Conservation (phyloP, 2,888 invertebrate species). For the Chesias legatella region DNA sequence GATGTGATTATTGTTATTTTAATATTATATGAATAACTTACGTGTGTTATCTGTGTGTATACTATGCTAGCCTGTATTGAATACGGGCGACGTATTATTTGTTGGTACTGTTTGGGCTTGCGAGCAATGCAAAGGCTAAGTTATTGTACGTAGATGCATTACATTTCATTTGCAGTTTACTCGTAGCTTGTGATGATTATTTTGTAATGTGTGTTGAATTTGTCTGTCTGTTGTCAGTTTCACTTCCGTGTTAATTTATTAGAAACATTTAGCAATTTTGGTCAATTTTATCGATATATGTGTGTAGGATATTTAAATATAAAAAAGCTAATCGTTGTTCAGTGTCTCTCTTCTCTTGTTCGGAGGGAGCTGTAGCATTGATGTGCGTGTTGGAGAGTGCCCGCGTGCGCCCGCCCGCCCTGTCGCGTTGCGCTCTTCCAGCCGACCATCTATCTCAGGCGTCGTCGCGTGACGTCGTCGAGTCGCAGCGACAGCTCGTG, state of each 20-base stretch:
- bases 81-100: conserved; percentile 51
- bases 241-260: conserved; percentile 29
- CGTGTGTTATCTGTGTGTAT: conserved; percentile 39
- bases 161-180: conserved; percentile 32
- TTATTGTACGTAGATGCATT: conserved; percentile 33
- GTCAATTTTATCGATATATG: conserved; percentile 70
- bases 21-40: conserved; percentile 44
- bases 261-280: conserved; percentile 61
- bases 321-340: conserved; percentile 56
- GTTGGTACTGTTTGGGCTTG: conserved; percentile 42
- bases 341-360: conserved; percentile 34
- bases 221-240: conserved; percentile 13
- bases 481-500: conserved; percentile 26
- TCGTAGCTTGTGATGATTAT: conserved; percentile 7
- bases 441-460: conserved; percentile 5
- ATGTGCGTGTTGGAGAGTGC: conserved; percentile 5
- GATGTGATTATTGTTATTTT: conserved; percentile 68
- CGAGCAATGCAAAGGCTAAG: conserved; percentile 38
- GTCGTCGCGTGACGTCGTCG: no score
- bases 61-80: conserved; percentile 52
- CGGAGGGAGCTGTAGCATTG: conserved; percentile 24
- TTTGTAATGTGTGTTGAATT: conserved; percentile 13
- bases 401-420: conserved; percentile 16
- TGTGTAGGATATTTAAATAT: conserved; percentile 51
- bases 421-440: not conserved